Evolutionary conservation across 2,888 invertebrate genomes (phyloP).

Genomic region (Arge pagana): DNA sequence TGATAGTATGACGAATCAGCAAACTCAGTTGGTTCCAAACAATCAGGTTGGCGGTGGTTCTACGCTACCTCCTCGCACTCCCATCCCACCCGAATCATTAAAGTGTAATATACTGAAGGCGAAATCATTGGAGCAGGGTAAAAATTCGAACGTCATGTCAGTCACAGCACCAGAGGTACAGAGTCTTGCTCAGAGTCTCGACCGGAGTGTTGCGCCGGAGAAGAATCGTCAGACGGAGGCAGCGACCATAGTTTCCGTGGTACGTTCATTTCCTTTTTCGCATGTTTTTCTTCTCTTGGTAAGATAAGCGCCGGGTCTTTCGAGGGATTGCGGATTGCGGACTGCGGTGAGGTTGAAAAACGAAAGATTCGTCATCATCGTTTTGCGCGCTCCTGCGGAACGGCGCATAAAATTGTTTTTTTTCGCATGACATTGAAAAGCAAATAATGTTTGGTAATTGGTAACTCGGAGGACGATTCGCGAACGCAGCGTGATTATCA

Average conservation of each 20-base stretch:
- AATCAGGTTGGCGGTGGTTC: constrained; percentile 69
- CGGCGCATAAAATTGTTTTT: no score
- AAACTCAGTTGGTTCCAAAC: constrained; percentile 69
- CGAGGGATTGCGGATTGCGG: no score
- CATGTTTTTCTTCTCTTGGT: constrained; percentile 12
- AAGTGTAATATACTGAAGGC: constrained; percentile 96
- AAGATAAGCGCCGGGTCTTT: no score
- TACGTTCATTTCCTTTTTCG: constrained; percentile 58
- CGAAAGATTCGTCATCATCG: no score
- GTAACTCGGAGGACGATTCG: no score
- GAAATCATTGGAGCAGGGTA: constrained; percentile 64
- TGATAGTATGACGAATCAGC: constrained; percentile 57
- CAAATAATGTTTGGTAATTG: no score
- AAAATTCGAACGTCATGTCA: constrained; percentile 53
- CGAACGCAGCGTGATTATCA: no score
- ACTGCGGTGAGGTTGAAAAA: no score
- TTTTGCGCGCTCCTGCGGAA: no score
- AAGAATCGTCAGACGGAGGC: constrained; percentile 58
- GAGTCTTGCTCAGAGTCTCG: constrained; percentile 31
- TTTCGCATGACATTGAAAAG: no score
- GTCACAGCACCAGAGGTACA: constrained; percentile 55
- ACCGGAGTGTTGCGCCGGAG: constrained; percentile 29
- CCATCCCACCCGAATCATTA: constrained; percentile 86
- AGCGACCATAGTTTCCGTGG: constrained; percentile 78
- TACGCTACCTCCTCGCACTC: constrained; percentile 60